A percentile compares a stretch with the other conserved stretches of the same genome.
These are phyloP conservation scores for Gymnocypris eckloni DNA, from an alignment of 2,797 vertebrate genomes.

Conservation along the genomic window DNA sequence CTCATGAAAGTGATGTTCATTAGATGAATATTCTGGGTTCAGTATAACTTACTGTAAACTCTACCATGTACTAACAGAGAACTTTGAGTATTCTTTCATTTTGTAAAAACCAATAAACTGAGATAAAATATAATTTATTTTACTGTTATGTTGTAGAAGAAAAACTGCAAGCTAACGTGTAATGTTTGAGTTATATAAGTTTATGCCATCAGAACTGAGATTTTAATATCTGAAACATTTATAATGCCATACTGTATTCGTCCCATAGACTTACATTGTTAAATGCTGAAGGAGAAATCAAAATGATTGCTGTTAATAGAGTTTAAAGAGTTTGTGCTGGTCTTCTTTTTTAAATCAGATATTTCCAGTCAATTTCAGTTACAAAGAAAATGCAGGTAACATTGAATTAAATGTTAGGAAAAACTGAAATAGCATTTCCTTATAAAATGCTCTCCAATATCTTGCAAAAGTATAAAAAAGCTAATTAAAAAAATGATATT, in stretches of 20 bases:
- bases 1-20: neutral
- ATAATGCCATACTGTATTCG: neutral
- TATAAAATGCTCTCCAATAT: neutral
- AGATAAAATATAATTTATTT: neutral
- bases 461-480: no score
- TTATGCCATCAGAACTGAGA: conserved; percentile 5
- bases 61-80: neutral
- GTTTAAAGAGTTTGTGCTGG: neutral
- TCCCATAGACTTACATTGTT: neutral
- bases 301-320: no score
- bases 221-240: neutral
- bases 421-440: neutral
- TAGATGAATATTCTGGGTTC: neutral
- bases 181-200: neutral
- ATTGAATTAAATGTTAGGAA: neutral
- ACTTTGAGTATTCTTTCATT: neutral
- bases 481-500: no score
- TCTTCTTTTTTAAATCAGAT: neutral
- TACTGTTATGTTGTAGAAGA: neutral
- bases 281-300: neutral
- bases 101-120: neutral
- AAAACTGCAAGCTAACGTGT: neutral
- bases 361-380: neutral
- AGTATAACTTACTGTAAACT: neutral
- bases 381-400: neutral